These are phyloP conservation scores for Exaiptasia diaphana DNA, from an alignment of 64 coral and sea anemone species.

Conservation along the genomic window DNA sequence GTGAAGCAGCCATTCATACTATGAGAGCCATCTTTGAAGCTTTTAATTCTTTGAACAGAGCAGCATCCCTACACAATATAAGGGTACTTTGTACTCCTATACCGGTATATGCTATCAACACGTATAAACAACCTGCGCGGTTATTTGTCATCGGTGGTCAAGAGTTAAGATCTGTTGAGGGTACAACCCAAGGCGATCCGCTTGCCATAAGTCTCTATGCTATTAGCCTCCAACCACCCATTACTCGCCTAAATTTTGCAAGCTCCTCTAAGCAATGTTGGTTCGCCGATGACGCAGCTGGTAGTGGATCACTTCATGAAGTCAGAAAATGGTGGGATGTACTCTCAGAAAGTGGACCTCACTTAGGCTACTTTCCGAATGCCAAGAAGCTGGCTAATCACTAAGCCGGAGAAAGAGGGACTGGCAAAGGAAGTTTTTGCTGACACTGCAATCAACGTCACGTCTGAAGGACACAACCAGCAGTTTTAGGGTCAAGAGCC, in stretches of 20 bases:
- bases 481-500: neutral
- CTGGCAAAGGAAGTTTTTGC: neutral
- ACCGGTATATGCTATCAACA: neutral
- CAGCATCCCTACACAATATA: neutral
- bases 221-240: neutral
- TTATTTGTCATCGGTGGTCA: neutral
- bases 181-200: neutral
- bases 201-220: neutral
- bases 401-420: neutral
- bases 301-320: neutral
- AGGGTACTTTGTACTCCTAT: neutral
- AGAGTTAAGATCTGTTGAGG: neutral
- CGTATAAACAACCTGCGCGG: neutral
- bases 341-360: neutral
- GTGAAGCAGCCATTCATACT: neutral
- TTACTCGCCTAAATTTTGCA: too few relatives aligned
- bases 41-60: constrained; percentile 1
- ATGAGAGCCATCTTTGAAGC: neutral
- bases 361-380: neutral
- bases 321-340: neutral
- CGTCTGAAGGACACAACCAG: neutral
- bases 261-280: constrained; percentile 29
- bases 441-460: neutral
- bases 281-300: neutral
- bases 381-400: constrained; percentile 7